Percentiles rank a stretch among this genome's conserved stretches.
These are phyloP conservation scores for Eupithecia exiguata DNA, from an alignment of 2,888 invertebrate genomes.

Conservation along the genomic window DNA sequence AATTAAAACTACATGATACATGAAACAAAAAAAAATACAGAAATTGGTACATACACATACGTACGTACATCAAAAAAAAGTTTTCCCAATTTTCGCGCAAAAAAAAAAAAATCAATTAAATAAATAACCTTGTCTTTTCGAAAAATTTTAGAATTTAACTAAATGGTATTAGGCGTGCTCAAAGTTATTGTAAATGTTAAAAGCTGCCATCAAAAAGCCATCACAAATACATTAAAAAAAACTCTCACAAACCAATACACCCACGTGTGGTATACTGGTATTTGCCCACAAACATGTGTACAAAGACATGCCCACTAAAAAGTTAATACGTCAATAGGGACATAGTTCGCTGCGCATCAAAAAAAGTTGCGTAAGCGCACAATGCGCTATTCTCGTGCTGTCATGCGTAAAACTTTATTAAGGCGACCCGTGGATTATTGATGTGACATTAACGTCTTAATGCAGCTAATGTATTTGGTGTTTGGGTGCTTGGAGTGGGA, in stretches of 20 bases:
- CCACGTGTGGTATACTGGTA: slow-evolving; percentile 50
- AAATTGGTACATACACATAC: too few relatives aligned
- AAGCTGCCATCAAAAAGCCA: not conserved
- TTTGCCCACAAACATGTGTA: slow-evolving; percentile 53
- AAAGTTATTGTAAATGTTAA: not conserved
- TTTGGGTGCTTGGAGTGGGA: slow-evolving; percentile 23
- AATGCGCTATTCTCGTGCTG: slow-evolving; percentile 65
- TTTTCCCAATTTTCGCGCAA: too few relatives aligned
- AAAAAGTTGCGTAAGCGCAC: slow-evolving; percentile 48
- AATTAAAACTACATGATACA: too few relatives aligned
- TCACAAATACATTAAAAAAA: not conserved
- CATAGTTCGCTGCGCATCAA: slow-evolving; percentile 61
- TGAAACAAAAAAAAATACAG: too few relatives aligned
- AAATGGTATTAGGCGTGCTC: too few relatives aligned
- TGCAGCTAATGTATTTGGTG: slow-evolving; percentile 38
- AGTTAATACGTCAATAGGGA: slow-evolving; percentile 75
- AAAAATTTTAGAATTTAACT: too few relatives aligned
- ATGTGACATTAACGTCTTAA: slow-evolving; percentile 53
- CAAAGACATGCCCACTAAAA: slow-evolving; percentile 67
- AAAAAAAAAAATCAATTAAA: too few relatives aligned
- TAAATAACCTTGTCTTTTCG: too few relatives aligned
- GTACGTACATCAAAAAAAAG: too few relatives aligned
- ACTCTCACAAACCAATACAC: slow-evolving; percentile 30
- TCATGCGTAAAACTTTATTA: slow-evolving; percentile 78
- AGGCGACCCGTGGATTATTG: slow-evolving; percentile 73